A percentile compares a stretch with the other conserved stretches of the same genome.
Conservation (phyloP, 2,888 invertebrate genomes). For the Octodonta nipae region DNA sequence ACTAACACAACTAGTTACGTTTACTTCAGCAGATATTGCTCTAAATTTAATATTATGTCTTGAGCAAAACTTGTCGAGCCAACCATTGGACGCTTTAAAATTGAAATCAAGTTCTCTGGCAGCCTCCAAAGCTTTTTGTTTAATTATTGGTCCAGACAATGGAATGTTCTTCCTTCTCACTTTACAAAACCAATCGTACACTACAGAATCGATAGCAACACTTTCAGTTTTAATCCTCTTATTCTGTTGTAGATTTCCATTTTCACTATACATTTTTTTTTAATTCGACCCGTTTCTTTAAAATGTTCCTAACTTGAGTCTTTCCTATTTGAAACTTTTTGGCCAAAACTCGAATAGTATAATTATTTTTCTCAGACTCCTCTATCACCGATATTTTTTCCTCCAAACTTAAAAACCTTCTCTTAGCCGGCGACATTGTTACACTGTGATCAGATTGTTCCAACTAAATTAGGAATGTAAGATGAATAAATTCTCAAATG, state of each 20-base stretch:
- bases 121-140: constrained; percentile 2
- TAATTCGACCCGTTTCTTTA: constrained; percentile 3
- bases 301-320: constrained; percentile 3
- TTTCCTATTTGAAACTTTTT: constrained; percentile 4
- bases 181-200: constrained; percentile 3
- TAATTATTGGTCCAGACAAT: constrained; percentile 2
- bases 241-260: constrained; percentile 2
- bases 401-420: constrained; percentile 3
- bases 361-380: constrained; percentile 3
- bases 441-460: no score
- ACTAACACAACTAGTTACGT: no score
- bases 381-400: constrained; percentile 4
- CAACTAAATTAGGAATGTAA: no score
- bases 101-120: neutral
- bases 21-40: neutral
- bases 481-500: no score
- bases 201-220: neutral
- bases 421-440: no score
- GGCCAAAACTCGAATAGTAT: constrained; percentile 2
- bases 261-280: constrained; percentile 2
- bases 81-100: constrained; percentile 2
- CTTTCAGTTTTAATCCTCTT: constrained; percentile 3
- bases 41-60: constrained; percentile 2
- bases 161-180: neutral
- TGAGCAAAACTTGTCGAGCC: neutral